Evolutionary conservation across 2,888 invertebrate species (phyloP).

Genomic region (Microctonus brassicae): DNA sequence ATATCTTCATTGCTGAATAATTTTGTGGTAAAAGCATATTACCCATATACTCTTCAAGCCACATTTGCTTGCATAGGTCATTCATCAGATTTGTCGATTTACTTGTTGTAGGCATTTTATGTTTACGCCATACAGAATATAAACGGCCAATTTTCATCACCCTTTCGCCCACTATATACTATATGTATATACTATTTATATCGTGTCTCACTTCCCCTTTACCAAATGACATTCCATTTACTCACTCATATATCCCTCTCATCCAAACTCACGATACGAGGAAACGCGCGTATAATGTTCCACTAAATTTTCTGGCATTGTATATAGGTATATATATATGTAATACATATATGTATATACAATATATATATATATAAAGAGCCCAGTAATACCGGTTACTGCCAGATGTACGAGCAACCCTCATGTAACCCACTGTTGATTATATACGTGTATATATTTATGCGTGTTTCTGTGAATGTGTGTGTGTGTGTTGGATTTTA

Average conservation of each 20-base stretch:
- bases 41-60: background rate
- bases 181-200: too few relatives aligned
- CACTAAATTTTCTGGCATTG: conserved; percentile 31
- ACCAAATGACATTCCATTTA: too few relatives aligned
- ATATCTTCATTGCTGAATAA: background rate
- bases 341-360: too few relatives aligned
- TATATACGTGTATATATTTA: conserved; percentile 4
- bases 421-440: conserved; percentile 26
- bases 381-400: conserved; percentile 34
- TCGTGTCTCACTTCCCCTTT: too few relatives aligned
- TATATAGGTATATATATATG: background rate
- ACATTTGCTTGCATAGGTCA: background rate
- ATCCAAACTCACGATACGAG: conserved; percentile 23
- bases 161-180: background rate
- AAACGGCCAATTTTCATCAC: background rate
- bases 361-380: too few relatives aligned
- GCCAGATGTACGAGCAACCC: conserved; percentile 32
- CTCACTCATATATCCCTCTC: too few relatives aligned
- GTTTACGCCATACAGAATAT: background rate
- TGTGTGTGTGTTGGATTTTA: background rate
- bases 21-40: background rate
- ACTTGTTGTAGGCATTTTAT: conserved; percentile 16
- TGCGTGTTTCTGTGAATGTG: conserved; percentile 10
- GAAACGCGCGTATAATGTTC: conserved; percentile 33
- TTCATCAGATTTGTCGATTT: conserved; percentile 24